Base-by-base conservation (phyloP, 2,797 vertebrate genomes). In the Clamator glandarius region DNA sequence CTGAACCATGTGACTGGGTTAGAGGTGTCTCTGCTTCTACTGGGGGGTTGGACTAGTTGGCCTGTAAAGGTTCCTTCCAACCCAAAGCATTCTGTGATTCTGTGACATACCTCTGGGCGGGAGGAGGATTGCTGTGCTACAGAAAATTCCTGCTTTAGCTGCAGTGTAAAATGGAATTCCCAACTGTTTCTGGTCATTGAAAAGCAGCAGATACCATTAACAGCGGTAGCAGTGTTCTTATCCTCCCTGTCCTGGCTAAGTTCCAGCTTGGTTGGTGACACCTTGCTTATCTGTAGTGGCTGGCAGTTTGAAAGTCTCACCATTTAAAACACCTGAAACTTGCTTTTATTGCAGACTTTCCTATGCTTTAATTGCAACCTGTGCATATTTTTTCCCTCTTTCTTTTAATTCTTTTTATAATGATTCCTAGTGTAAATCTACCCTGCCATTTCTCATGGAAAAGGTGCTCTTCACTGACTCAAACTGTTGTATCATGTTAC, bases 401-500 rank as follows among this genome's bases (percentile, higher is more conserved):
- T 68, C 55, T 66, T 28, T 42, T 28, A 26, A 68, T 57, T 87
- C 54, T 35, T 89, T 88, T 74, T 73, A 35, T 91, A 73, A 66
- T 48, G 50, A 86, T 95, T 84, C 84, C 33, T 73, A 44, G 26
- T 73, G 66, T 63, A 84, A 88, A 87, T 76, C 59, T 91, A 79
- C 83, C 70, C 48, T 70, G 52, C 23, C 1, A 0, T 91, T 92
- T 93, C 75, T 87, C 85, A 85, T 68, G 74, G 85, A 95, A 84
- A 93, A 84, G 88, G 52, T 95, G 67, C 84, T 95, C 63, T 75
- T 90, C 74, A 35, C 63, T 76, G 55, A 48, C 79, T 84, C 83
- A 24, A 92, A 87, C 67, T 73, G 31, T 69, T 73, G 48, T 84
- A 89, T 96, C 74, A 2, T 36, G 63, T 96, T 95, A 55, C 95